Evolutionary conservation across 2,113 vertebrate species (phyloP).

Genomic region (Mormyrus iriodes): DNA sequence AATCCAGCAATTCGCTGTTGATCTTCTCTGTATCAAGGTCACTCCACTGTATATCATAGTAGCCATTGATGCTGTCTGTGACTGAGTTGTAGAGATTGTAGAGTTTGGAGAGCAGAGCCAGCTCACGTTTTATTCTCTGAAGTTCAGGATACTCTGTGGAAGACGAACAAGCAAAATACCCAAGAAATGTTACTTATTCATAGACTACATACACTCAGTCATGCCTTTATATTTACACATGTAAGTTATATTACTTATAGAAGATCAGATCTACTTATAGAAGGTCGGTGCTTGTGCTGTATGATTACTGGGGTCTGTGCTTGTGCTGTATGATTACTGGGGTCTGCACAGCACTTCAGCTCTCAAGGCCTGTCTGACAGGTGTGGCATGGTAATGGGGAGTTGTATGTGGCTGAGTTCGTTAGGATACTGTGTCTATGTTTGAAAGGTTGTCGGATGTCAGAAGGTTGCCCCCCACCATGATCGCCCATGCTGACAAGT

Average conservation of each 20-base stretch:
- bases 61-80: constrained; percentile 50
- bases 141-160: constrained; percentile 68
- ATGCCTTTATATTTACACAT: neutral
- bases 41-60: constrained; percentile 68
- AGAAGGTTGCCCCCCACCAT: neutral
- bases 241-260: neutral
- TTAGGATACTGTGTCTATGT: neutral
- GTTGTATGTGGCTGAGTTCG: neutral
- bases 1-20: constrained; percentile 68
- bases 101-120: constrained; percentile 68
- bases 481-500: neutral
- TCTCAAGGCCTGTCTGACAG: neutral
- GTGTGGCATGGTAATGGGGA: neutral
- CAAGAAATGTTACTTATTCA: neutral
- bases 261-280: neutral
- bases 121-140: constrained; percentile 67
- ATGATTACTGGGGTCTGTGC: neutral
- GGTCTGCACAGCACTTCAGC: neutral
- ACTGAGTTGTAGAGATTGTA: constrained; percentile 67
- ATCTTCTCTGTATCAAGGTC: constrained; percentile 71
- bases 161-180: neutral
- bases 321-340: neutral
- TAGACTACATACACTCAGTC: neutral
- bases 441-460: neutral
- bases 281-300: neutral